Percentiles rank a stretch among this genome's conserved stretches.
phyloP scores from a whole-genome alignment of 2,797 vertebrate genomes.

The Coregonus suidteri region DNA sequence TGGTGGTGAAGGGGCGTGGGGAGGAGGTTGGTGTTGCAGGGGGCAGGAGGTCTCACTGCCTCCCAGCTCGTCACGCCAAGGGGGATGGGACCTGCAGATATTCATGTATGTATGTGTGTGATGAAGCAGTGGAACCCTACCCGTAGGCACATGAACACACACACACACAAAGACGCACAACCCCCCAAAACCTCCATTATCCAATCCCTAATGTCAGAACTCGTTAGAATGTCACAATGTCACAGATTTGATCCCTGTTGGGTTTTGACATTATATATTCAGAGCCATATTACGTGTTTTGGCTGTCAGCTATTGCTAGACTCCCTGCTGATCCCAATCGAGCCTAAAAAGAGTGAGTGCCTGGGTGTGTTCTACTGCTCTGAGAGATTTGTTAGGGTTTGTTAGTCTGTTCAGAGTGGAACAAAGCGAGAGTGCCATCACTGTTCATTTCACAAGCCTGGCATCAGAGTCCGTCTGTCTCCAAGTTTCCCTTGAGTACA shows the following conservation, averaged over 20 bases:
- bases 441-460: conserved; percentile 73
- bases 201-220: conserved; percentile 76
- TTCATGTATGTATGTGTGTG: conserved; percentile 79
- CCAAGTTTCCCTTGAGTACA: conserved; percentile 19
- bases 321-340: conserved; percentile 83
- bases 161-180: conserved; percentile 45
- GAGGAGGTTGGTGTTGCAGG: conserved; percentile 74
- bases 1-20: conserved; percentile 27
- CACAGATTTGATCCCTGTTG: conserved; percentile 95
- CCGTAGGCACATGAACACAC: conserved; percentile 47
- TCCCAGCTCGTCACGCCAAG: conserved; percentile 81
- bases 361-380: conserved; percentile 61
- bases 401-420: conserved; percentile 66
- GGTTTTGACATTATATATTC: conserved; percentile 94
- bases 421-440: conserved; percentile 62
- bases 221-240: conserved; percentile 90
- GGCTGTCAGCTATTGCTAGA: conserved; percentile 78
- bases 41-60: conserved; percentile 95
- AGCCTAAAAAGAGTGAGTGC: conserved; percentile 58
- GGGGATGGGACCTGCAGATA: conserved; percentile 88
- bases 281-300: conserved; percentile 89
- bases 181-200: conserved; percentile 42
- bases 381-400: conserved; percentile 55
- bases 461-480: conserved; percentile 24
- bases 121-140: conserved; percentile 11